These are phyloP conservation scores for Pseudopleuronectes americanus DNA, from an alignment of 2,797 vertebrate genomes.

Conservation along the genomic window DNA sequence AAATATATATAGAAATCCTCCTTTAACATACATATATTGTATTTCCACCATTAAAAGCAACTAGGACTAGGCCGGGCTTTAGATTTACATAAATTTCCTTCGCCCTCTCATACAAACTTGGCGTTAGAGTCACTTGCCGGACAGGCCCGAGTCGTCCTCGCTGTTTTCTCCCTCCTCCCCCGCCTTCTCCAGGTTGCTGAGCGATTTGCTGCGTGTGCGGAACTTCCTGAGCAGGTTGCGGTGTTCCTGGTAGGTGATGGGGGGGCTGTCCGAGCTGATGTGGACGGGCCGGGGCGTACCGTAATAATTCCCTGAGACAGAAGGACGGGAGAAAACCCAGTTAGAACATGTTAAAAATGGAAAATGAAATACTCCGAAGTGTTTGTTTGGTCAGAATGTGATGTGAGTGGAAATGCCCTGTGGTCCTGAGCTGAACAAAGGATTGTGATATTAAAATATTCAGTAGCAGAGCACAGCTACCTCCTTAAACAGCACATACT, in stretches of 20 bases:
- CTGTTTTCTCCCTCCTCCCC: conserved; percentile 78
- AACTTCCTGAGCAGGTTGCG: conserved; percentile 85
- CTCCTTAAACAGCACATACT: not conserved
- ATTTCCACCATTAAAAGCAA: not conserved
- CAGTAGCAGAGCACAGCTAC: conserved; percentile 8
- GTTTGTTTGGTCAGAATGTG: not conserved
- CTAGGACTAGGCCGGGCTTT: not conserved
- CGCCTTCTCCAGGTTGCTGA: conserved; percentile 87
- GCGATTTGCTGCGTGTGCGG: conserved; percentile 85
- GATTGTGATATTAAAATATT: conserved; percentile 19
- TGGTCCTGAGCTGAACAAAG: conserved; percentile 23
- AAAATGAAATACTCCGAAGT: not conserved
- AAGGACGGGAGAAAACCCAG: conserved; percentile 5
- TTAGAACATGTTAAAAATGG: no score
- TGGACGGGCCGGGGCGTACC: conserved; percentile 85
- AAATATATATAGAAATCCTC: not conserved
- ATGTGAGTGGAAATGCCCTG: no score
- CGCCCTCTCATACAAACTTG: not conserved
- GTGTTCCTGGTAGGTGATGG: conserved; percentile 86
- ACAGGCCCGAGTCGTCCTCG: conserved; percentile 82
- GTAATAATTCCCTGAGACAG: conserved; percentile 82
- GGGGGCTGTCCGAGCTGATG: conserved; percentile 83
- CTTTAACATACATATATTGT: not conserved
- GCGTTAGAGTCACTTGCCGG: conserved; percentile 63
- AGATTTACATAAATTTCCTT: not conserved